These are phyloP conservation scores for Lethocerus indicus DNA, from an alignment of 1,140 invertebrate genomes.

Conservation along the genomic window DNA sequence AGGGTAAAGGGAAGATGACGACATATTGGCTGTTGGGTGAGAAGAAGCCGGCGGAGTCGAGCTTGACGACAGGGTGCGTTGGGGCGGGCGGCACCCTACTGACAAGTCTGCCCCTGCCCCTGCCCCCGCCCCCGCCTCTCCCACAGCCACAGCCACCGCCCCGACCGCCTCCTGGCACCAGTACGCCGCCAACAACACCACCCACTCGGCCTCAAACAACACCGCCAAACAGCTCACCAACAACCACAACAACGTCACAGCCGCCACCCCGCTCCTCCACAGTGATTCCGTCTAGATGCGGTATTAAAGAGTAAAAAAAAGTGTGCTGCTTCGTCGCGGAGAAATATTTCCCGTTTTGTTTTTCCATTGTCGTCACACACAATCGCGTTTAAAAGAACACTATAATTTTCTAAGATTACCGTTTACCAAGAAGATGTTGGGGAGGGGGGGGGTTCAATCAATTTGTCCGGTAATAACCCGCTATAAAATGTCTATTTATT, in stretches of 20 bases:
- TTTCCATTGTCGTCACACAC: too few relatives aligned
- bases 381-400: too few relatives aligned
- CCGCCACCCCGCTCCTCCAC: conserved; percentile 20
- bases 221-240: conserved; percentile 2
- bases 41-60: conserved; percentile 16
- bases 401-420: too few relatives aligned
- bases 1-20: conserved; percentile 78
- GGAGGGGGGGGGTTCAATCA: too few relatives aligned
- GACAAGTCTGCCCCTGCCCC: not conserved
- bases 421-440: too few relatives aligned
- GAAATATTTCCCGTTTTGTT: too few relatives aligned
- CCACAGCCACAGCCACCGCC: not conserved
- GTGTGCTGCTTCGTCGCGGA: too few relatives aligned
- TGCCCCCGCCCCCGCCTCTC: not conserved
- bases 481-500: too few relatives aligned
- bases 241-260: conserved; percentile 17
- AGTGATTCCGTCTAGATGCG: conserved; percentile 16
- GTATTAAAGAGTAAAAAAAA: too few relatives aligned
- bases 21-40: conserved; percentile 84
- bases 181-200: not conserved
- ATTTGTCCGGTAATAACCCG: too few relatives aligned
- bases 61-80: not conserved
- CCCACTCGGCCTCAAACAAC: not conserved
- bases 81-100: not conserved
- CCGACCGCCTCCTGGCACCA: not conserved